Conservation (phyloP, 2,113 vertebrate genomes). For the Apteryx owenii region DNA sequence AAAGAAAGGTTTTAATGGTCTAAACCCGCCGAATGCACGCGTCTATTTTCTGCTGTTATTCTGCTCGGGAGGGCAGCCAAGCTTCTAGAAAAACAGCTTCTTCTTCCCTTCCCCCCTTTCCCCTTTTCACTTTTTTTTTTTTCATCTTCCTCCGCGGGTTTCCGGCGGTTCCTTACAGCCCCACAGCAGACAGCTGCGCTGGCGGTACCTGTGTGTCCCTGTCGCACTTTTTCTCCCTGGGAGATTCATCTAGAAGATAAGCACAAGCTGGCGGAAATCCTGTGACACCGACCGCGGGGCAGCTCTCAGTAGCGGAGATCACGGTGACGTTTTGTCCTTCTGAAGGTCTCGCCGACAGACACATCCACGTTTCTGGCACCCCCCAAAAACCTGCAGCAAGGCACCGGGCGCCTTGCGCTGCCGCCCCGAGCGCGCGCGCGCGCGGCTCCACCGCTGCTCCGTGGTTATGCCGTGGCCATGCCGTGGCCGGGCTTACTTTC, state of each 20-base stretch:
- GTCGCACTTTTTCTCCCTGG: not conserved
- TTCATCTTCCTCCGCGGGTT: constrained; percentile 17
- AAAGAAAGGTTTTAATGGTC: not conserved
- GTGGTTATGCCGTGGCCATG: not conserved
- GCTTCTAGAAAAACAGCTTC: constrained; percentile 40
- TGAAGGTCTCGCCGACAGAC: not conserved
- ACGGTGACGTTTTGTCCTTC: not conserved
- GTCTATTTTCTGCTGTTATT: not conserved
- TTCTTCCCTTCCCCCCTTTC: not conserved
- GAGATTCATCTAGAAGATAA: constrained; percentile 41
- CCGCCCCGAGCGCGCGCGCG: no score
- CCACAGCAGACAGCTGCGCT: constrained; percentile 51
- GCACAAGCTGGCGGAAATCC: constrained; percentile 20
- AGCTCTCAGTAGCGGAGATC: not conserved
- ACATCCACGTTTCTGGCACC: not conserved
- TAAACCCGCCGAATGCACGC: not conserved
- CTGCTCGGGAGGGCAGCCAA: not conserved
- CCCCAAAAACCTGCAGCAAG: not conserved
- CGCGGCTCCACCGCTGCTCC: no score
- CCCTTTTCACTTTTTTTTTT: not conserved
- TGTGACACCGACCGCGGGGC: not conserved
- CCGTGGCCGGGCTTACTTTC: not conserved
- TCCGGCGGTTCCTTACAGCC: constrained; percentile 22
- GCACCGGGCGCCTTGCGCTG: not conserved
- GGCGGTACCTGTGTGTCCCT: not conserved